Conservation (phyloP, 2,113 vertebrate species). For the Tupaia chinensis region DNA sequence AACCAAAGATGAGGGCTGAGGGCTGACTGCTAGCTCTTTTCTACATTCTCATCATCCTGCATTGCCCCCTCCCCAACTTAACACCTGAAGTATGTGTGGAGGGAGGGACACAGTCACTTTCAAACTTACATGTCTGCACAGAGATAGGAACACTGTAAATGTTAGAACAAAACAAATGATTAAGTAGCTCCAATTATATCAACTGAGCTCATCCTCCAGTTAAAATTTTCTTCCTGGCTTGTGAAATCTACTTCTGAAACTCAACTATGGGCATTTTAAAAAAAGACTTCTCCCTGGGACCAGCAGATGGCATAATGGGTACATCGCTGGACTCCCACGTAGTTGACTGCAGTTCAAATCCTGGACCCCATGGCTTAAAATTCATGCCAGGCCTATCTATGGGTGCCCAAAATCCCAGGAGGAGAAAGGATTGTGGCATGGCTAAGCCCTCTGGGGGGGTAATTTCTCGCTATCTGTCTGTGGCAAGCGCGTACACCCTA, state of each 20-base stretch:
- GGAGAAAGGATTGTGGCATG: no score
- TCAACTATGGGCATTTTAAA: constrained; percentile 60
- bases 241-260: constrained; percentile 84
- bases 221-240: constrained; percentile 89
- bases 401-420: no score
- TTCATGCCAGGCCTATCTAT: no score
- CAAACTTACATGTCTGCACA: constrained; percentile 38
- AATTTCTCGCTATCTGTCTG: no score
- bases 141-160: constrained; percentile 81
- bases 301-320: no score
- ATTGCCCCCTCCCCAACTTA: not conserved
- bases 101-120: not conserved
- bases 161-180: constrained; percentile 88
- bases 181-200: constrained; percentile 91
- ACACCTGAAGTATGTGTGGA: not conserved
- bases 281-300: not conserved
- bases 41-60: not conserved
- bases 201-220: constrained; percentile 91
- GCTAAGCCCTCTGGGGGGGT: no score
- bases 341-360: no score
- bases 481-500: no score
- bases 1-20: not conserved
- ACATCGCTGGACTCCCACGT: no score
- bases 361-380: no score
- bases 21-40: not conserved